phyloP scores from a whole-genome alignment of 2,113 vertebrate species.

The Hassar affinis region DNA sequence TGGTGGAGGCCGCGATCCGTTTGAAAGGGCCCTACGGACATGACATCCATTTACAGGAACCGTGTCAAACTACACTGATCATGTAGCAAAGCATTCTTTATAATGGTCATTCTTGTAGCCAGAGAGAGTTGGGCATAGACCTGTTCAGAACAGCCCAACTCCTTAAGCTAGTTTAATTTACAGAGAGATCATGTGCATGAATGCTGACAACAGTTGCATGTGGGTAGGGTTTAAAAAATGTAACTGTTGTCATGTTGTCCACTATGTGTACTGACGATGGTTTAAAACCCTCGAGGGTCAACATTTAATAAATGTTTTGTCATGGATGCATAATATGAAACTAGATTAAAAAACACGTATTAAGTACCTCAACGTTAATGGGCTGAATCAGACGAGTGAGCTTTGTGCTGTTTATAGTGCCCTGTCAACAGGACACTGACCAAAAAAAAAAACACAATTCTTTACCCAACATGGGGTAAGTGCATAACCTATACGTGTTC shows the following conservation, averaged over 20 bases:
- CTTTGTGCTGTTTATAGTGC: conserved; percentile 45
- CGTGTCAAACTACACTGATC: neutral
- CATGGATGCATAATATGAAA: neutral
- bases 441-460: conserved; percentile 22
- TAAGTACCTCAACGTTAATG: neutral
- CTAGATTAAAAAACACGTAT: neutral
- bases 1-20: neutral
- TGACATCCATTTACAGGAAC: neutral
- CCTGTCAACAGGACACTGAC: conserved; percentile 44
- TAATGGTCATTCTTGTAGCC: neutral
- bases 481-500: neutral
- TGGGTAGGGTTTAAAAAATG: neutral
- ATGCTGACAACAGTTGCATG: too few relatives aligned
- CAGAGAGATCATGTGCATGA: neutral
- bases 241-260: neutral
- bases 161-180: neutral
- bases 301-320: neutral
- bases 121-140: neutral
- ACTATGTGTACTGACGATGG: neutral
- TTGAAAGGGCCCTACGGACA: neutral
- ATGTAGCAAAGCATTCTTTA: neutral
- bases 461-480: conserved; percentile 13
- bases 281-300: neutral
- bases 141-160: neutral
- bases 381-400: neutral